Evolutionary conservation across 2,888 invertebrate species (phyloP).

Genomic region (Macaria notata): DNA sequence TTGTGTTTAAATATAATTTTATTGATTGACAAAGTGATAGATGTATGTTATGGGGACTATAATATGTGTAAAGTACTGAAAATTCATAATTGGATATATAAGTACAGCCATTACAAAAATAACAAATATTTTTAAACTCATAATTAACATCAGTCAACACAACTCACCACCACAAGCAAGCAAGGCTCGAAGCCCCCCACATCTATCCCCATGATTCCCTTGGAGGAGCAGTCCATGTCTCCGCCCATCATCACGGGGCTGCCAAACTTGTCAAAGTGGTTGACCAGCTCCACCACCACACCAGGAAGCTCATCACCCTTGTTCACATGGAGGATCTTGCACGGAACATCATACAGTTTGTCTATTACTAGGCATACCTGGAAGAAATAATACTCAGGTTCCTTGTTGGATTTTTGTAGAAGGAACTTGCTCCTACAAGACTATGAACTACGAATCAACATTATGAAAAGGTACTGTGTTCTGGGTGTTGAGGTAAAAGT

Average conservation of each 20-base stretch:
- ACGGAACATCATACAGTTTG: slow-evolving; percentile 82
- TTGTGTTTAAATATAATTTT: too few species aligned
- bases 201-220: slow-evolving; percentile 86
- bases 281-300: slow-evolving; percentile 69
- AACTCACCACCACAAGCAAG: slow-evolving; percentile 81
- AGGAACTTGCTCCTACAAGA: too few species aligned
- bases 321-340: slow-evolving; percentile 86
- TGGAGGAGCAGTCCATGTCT: slow-evolving; percentile 85
- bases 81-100: too few species aligned
- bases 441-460: too few species aligned
- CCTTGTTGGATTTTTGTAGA: too few species aligned
- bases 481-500: too few species aligned
- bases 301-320: slow-evolving; percentile 76
- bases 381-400: slow-evolving; percentile 28
- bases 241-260: slow-evolving; percentile 91
- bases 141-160: background rate
- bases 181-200: slow-evolving; percentile 59
- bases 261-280: slow-evolving; percentile 81
- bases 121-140: background rate
- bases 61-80: too few species aligned
- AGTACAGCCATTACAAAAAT: too few species aligned
- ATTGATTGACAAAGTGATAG: too few species aligned
- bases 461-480: too few species aligned
- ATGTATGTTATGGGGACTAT: too few species aligned
- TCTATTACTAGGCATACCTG: slow-evolving; percentile 85